Conservation (phyloP, 2,888 invertebrate genomes). For the Myopa tessellatipennis region DNA sequence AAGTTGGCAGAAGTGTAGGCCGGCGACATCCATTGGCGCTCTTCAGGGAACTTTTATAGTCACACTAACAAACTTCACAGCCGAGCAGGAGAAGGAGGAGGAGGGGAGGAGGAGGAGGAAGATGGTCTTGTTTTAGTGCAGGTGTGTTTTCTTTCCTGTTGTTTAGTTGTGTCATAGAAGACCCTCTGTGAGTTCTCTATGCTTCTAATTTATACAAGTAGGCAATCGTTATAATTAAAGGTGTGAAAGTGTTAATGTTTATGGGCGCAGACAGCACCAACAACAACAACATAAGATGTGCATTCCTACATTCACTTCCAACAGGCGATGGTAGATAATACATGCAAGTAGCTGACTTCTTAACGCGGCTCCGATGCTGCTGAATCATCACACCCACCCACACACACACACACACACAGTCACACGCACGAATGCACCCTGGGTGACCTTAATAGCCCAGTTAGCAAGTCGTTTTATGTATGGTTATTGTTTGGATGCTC, state of each 20-base stretch:
- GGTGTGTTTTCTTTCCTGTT: neutral
- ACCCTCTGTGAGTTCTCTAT: neutral
- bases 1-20: too few species aligned
- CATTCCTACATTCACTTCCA: neutral
- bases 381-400: neutral
- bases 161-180: neutral
- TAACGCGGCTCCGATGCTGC: conserved; percentile 11
- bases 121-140: neutral
- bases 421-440: conserved; percentile 7
- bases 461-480: conserved; percentile 32
- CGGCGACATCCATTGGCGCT: too few species aligned
- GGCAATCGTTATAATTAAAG: conserved; percentile 29
- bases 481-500: conserved; percentile 8
- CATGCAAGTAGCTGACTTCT: conserved; percentile 17
- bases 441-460: conserved; percentile 30
- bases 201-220: conserved; percentile 19
- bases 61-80: too few species aligned
- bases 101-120: neutral
- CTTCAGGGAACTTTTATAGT: too few species aligned
- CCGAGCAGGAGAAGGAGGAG: neutral
- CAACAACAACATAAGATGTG: conserved; percentile 2
- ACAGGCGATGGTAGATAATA: conserved; percentile 9
- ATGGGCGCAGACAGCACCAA: neutral
- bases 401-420: conserved; percentile 20
- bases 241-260: conserved; percentile 24